phyloP scores from a whole-genome alignment of 2,113 vertebrate genomes.

The Amphiprion ocellaris region DNA sequence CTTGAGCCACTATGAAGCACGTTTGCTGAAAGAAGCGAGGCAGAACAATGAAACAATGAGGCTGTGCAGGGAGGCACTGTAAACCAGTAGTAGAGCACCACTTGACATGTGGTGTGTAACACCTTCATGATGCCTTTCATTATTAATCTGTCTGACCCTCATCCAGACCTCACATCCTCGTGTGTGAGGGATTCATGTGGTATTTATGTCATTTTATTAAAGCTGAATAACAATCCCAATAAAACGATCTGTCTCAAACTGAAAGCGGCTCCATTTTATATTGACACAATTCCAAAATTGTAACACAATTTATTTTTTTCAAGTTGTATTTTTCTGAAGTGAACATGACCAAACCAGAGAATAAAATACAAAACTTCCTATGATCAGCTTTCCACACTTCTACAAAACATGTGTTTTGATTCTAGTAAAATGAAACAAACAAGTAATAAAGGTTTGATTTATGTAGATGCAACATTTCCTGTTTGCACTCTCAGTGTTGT shows the following conservation, averaged over 20 bases:
- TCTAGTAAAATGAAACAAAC: no score
- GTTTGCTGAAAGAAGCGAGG: constrained; percentile 67
- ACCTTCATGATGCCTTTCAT: constrained; percentile 41
- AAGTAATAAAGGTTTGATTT: neutral
- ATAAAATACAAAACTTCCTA: no score
- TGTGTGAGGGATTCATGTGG: constrained; percentile 8
- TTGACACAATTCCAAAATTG: no score
- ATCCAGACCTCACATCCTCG: constrained; percentile 41
- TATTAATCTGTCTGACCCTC: constrained; percentile 39
- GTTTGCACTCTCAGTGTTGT: neutral
- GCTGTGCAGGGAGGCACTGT: constrained; percentile 36
- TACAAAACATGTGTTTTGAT: neutral
- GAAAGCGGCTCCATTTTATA: no score
- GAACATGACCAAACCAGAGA: no score
- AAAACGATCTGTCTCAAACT: neutral
- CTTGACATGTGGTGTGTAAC: constrained; percentile 51
- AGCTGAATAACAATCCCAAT: neutral
- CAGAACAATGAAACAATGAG: constrained; percentile 85
- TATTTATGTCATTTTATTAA: constrained; percentile 9
- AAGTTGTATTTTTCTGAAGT: no score
- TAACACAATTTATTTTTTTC: no score
- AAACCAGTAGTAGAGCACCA: constrained; percentile 22
- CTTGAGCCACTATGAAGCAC: constrained; percentile 76
- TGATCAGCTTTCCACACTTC: no score
- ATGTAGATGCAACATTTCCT: neutral